phyloP scores from a whole-genome alignment of 2,113 vertebrate species.

The Herpailurus yagouaroundi region DNA sequence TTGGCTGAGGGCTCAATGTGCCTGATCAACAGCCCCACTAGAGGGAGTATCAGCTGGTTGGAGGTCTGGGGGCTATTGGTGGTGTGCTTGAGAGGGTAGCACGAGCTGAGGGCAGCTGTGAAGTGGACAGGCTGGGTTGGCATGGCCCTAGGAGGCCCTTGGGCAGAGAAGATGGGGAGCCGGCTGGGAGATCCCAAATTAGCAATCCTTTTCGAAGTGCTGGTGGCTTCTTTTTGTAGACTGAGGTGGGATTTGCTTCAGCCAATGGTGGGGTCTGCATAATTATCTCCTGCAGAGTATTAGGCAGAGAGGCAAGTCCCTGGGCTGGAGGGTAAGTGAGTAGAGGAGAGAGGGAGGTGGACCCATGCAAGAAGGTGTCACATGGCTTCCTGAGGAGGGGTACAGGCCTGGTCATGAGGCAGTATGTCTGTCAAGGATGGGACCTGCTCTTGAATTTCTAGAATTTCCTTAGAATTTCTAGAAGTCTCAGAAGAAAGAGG shows the following conservation, averaged over 20 bases:
- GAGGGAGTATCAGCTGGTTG: neutral
- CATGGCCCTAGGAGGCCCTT: neutral
- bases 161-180: constrained; percentile 17
- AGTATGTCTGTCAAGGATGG: neutral
- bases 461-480: constrained; percentile 1
- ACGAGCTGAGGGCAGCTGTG: neutral
- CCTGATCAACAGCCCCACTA: too few relatives aligned
- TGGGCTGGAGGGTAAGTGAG: neutral
- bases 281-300: neutral
- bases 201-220: neutral
- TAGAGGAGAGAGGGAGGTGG: neutral
- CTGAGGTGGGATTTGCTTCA: neutral
- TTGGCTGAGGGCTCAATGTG: neutral
- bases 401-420: neutral
- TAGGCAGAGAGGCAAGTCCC: neutral
- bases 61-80: neutral
- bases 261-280: neutral
- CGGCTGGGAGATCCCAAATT: neutral
- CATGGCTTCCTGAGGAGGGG: neutral
- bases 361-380: neutral
- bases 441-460: neutral
- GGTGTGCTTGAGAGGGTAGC: neutral
- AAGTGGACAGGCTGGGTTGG: neutral
- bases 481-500: constrained; percentile 17
- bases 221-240: neutral